These are phyloP conservation scores for Oophaga sylvatica DNA, from an alignment of 2,797 vertebrate species.

Conservation along the genomic window DNA sequence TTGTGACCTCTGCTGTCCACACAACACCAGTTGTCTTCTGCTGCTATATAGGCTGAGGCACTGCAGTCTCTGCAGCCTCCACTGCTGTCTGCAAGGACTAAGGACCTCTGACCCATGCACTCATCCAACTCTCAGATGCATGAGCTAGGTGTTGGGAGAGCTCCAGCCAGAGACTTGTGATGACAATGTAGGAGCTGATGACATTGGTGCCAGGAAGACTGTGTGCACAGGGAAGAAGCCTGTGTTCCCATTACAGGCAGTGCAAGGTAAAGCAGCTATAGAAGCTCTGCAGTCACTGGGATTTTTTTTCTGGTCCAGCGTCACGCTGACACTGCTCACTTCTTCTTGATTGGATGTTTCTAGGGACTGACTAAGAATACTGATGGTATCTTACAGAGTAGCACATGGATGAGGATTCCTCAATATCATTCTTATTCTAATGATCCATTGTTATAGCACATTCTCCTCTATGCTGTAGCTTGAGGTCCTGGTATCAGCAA, in stretches of 20 bases:
- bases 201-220: slow-evolving; percentile 29
- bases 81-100: background rate
- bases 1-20: background rate
- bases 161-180: background rate
- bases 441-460: background rate
- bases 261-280: slow-evolving; percentile 42
- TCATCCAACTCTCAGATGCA: background rate
- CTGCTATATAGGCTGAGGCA: slow-evolving; percentile 12
- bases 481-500: slow-evolving; percentile 3
- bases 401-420: slow-evolving; percentile 67
- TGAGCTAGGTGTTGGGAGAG: background rate
- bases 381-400: slow-evolving; percentile 68
- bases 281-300: slow-evolving; percentile 64
- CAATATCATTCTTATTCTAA: slow-evolving; percentile 60
- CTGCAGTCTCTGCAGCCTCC: slow-evolving; percentile 42
- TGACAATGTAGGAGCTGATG: slow-evolving; percentile 11
- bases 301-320: slow-evolving; percentile 66
- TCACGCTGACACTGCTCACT: slow-evolving; percentile 70
- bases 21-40: background rate
- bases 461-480: slow-evolving; percentile 13
- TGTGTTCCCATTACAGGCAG: slow-evolving; percentile 10
- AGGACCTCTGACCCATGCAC: slow-evolving; percentile 30
- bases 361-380: slow-evolving; percentile 75
- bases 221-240: slow-evolving; percentile 27
- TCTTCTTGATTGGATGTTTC: slow-evolving; percentile 78